These are phyloP conservation scores for Ornithorhynchus anatinus DNA, from an alignment of 2,113 vertebrate genomes.

Conservation along the genomic window DNA sequence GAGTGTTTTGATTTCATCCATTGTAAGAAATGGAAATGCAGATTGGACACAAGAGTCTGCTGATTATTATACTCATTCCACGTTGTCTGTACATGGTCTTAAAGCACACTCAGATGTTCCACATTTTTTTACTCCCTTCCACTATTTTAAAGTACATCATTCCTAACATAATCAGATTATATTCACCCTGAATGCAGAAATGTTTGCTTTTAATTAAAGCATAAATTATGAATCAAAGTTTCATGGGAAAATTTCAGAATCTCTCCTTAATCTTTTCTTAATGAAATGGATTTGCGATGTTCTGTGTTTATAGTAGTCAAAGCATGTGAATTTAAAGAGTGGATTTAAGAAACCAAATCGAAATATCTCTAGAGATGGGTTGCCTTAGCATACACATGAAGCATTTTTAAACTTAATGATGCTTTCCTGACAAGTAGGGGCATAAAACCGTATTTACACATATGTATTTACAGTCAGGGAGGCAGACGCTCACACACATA, in stretches of 20 bases:
- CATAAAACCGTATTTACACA: too few species aligned
- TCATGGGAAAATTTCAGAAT: conserved; percentile 26
- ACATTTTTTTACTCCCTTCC: neutral
- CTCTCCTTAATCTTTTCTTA: conserved; percentile 42
- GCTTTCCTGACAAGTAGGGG: too few species aligned
- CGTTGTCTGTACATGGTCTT: neutral
- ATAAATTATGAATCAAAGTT: conserved; percentile 25
- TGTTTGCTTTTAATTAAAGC: conserved; percentile 53
- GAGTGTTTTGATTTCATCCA: neutral
- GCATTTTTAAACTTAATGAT: conserved; percentile 15
- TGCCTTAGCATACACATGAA: neutral
- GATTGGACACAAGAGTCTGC: neutral
- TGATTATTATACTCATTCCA: neutral
- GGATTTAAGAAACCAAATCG: conserved; percentile 8
- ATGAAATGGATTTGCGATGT: conserved; percentile 18
- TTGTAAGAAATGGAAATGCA: neutral
- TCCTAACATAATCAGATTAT: neutral
- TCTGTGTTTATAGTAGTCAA: conserved; percentile 12
- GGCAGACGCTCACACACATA: too few species aligned
- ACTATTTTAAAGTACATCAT: neutral
- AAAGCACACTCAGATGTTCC: neutral
- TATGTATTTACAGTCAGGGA: too few species aligned
- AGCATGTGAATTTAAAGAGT: conserved; percentile 1
- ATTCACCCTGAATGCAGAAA: conserved; percentile 16
- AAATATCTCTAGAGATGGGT: conserved; percentile 12